Evolutionary conservation across 2,888 invertebrate species (phyloP), one percentile per base, ranked within the genome.

Genomic region (Sturmia bella): DNA sequence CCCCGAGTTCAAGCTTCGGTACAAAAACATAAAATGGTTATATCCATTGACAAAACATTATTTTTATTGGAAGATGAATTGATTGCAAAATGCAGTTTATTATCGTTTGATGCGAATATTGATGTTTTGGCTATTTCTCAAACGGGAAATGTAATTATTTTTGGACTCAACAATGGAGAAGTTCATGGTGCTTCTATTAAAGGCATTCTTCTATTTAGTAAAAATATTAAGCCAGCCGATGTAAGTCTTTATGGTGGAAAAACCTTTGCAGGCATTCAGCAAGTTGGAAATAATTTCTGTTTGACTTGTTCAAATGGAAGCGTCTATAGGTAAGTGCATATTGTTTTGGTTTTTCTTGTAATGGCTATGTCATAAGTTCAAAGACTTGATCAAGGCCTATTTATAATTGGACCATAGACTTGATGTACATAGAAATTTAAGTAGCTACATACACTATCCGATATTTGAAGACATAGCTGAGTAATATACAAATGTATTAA

Each of bases 101-200:
- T 91, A 0, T 84, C 87, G 12, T 91, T 91, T 63, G 86, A 86
- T 56, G 84, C 88, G 0, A 75, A 86, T 4, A 90, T 91, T 37
- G 90, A 91, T 83, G 86, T 86, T 0, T 83, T 91, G 3, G 86
- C 86, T 19, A 87, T 90, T 21, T 89, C 91, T 0, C 75, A 85
- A 37, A 87, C 87, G n/a, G 91, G 90, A 6, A 88, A 90, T 68
- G 73, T 91, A 0, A 89, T 91, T 48, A 85, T 91, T 0, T 91
- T 91, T 66, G 89, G 88, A 0, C 84, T 91, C 0, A 85, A 86
- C 3, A 88, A 90, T 83, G 91, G 91, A 13, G 88, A 89, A 74
- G 87, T 91, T 5, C 89, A 90, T 84, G 91, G 90, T 0, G 86
- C 91, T 1, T 88, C 84, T 54, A 88, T 90, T 3, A 90, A 89